phyloP scores from a whole-genome alignment of 2,888 invertebrate species.

The Drosophila pseudotalamancana region DNA sequence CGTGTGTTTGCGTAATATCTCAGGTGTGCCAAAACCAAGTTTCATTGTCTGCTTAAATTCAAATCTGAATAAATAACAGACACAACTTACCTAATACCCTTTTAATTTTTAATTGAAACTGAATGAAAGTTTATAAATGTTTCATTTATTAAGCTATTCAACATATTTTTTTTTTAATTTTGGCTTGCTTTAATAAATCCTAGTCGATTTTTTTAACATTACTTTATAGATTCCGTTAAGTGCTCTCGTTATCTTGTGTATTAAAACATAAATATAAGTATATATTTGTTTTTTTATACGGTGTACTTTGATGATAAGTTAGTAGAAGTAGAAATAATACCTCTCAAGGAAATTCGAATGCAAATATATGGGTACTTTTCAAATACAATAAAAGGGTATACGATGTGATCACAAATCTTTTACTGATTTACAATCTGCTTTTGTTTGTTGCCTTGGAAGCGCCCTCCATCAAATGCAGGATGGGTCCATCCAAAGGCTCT shows the following conservation, averaged over 20 bases:
- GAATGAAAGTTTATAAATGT: background rate
- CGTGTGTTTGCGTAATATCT: constrained; percentile 33
- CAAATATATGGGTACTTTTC: constrained; percentile 9
- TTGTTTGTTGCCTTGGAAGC: constrained; percentile 8
- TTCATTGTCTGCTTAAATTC: constrained; percentile 22
- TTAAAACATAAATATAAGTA: too few relatives aligned
- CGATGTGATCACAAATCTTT: constrained; percentile 40
- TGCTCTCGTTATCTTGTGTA: too few relatives aligned
- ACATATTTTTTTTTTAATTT: too few relatives aligned
- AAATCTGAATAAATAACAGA: constrained; percentile 31
- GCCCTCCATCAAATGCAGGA: constrained; percentile 49
- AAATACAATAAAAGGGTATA: background rate
- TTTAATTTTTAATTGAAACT: too few relatives aligned
- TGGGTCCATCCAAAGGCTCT: constrained; percentile 7
- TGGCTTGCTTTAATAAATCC: too few relatives aligned
- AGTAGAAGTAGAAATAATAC: too few relatives aligned
- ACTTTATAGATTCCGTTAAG: too few relatives aligned
- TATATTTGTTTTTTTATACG: too few relatives aligned
- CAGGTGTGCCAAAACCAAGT: constrained; percentile 18
- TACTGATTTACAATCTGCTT: constrained; percentile 47
- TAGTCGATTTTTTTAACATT: too few relatives aligned
- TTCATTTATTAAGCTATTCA: too few relatives aligned
- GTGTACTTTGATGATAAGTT: too few relatives aligned
- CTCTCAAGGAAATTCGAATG: background rate
- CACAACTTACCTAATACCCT: too few relatives aligned